Evolutionary conservation across 2,797 vertebrate genomes (phyloP).

Genomic region (Darevskia mixta): DNA sequence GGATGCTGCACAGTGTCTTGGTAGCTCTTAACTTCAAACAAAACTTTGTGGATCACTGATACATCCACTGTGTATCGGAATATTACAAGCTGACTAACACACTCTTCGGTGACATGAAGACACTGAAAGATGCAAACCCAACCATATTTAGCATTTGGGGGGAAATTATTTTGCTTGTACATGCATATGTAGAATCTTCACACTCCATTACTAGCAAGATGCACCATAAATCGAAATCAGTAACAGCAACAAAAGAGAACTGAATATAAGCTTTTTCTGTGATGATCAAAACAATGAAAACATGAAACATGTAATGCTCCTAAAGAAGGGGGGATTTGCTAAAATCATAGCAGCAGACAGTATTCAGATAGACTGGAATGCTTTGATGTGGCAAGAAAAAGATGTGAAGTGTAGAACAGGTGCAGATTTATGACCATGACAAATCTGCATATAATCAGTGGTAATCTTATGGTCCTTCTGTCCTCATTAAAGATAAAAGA

Average conservation of each 20-base stretch:
- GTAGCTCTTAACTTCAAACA: not conserved
- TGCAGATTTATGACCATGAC: constrained; percentile 85
- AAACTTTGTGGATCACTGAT: not conserved
- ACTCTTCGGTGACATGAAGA: not conserved
- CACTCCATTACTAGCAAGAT: not conserved
- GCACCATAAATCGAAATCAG: not conserved
- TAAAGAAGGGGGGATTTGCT: constrained; percentile 26
- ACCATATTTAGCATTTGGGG: not conserved
- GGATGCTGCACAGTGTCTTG: not conserved
- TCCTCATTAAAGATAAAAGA: constrained; percentile 76
- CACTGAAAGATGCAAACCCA: not conserved
- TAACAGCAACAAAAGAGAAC: not conserved
- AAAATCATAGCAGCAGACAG: constrained; percentile 35
- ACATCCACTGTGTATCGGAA: no score
- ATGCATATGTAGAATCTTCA: not conserved
- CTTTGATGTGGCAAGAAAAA: constrained; percentile 87
- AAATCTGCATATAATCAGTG: constrained; percentile 84
- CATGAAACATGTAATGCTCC: constrained; percentile 16
- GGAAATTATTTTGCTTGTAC: not conserved
- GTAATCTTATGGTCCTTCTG: constrained; percentile 76
- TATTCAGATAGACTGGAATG: constrained; percentile 73
- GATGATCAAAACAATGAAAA: constrained; percentile 7
- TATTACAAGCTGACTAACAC: not conserved
- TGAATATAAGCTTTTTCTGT: not conserved
- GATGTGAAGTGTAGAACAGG: constrained; percentile 80